phyloP scores from a whole-genome alignment of 2,888 invertebrate species.

The Meta bourneti region DNA sequence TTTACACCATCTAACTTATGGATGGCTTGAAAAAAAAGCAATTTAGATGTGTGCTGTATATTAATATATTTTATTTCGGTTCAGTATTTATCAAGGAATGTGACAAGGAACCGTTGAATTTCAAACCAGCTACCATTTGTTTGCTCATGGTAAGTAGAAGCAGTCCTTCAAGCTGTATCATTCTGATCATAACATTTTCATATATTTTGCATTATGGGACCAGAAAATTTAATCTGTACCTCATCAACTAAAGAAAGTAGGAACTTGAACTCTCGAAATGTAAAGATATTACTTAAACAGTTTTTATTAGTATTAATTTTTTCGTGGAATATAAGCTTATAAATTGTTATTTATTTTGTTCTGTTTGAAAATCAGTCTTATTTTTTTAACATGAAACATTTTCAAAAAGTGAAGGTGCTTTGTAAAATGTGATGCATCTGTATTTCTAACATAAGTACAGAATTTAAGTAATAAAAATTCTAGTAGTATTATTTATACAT shows the following conservation, averaged over 20 bases:
- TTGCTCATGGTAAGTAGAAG: background rate
- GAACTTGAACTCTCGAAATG: background rate
- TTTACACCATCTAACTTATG: background rate
- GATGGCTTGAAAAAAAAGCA: background rate
- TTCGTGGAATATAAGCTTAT: too few relatives aligned
- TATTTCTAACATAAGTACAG: background rate
- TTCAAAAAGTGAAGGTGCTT: conserved; percentile 5
- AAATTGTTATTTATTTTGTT: background rate
- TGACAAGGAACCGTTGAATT: background rate
- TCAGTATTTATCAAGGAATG: background rate
- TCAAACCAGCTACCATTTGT: background rate
- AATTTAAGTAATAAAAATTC: conserved; percentile 1
- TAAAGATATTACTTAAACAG: too few relatives aligned
- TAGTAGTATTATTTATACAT: conserved; percentile 24
- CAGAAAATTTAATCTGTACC: background rate
- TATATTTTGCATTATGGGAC: background rate
- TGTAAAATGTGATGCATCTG: conserved; percentile 5
- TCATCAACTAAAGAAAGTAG: background rate
- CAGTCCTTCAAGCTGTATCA: background rate
- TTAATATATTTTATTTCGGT: background rate
- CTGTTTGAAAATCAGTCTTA: background rate
- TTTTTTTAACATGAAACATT: background rate
- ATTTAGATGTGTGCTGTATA: background rate
- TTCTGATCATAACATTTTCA: background rate
- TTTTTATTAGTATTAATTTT: too few relatives aligned